Base-by-base conservation (phyloP, 2,113 vertebrate species). In the Pedionomus torquatus region DNA sequence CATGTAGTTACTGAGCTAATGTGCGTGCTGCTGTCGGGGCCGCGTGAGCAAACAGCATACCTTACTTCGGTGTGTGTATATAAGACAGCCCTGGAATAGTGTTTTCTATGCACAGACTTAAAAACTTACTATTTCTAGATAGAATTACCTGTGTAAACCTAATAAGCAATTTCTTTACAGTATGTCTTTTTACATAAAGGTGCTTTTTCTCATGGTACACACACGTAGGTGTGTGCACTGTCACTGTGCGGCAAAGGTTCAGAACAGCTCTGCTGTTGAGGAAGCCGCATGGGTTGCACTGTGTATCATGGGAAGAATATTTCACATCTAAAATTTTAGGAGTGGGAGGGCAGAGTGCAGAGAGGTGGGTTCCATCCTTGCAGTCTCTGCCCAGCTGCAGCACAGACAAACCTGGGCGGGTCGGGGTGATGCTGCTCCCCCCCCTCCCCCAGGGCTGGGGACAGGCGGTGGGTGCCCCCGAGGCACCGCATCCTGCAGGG, bases 161-260 rank as follows among this genome's bases (percentile, higher is more conserved):
- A n/a, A n/a, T 24, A 37, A 24, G 33, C 20, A 7, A 17, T 28
- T 52, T 37, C 5, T 31, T 65, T 25, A 35, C 21, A 21, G 21
- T 44, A 14, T 35, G 2, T 33, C 13, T n/a, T 49, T 41, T 26
- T 39, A 4, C 20, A 2, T 6, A 30, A 2, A 8, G 5, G 3
- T 2, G 1, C 18, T 70, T 69, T 26, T 69, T 54, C 46, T 43
- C 17, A 3, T 19, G n/a, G 13, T 30, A 2, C 26, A 10, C 52
- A 17, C 17, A 2, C 0, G 1, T 13, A 8, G 44, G 21, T 9
- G 3, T 1, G 6, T 30, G 13, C 1, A 0, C 11, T 41, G 37
- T 3, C 54, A 2, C 9, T 33, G 33, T 15, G 39, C 68, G 46
- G 24, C 31, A 23, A 11, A 35, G 72, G 71, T 46, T 75, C 11